Base-by-base conservation (phyloP, 2,113 vertebrate genomes). In the Paedocypris sp. region DNA sequence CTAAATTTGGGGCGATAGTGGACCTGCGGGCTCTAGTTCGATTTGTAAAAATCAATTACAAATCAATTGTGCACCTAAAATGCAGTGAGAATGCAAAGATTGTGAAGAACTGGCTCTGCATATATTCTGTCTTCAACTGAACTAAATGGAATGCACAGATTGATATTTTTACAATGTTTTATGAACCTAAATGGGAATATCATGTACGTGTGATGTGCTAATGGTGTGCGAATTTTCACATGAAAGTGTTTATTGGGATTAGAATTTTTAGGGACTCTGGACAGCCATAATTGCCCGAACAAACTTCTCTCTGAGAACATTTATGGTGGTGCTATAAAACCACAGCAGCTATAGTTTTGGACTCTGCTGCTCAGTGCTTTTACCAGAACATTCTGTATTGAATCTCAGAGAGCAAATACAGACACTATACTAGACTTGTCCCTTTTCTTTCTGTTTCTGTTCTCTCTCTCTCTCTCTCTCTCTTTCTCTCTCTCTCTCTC, bases 371-470 rank as follows among this genome's bases (percentile, higher is more conserved):
- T 53, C 31, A 22, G 7, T 9, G 16, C 22, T 43, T 38, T 57
- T 13, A 43, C 53, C 38, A 54, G 22, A 42, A 38, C 16, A 11
- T 4, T 25, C 7, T 1, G 4, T n/a, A n/a, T n/a, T n/a, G n/a
- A n/a, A n/a, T 43, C 54, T 43, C 39, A 31, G 25, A 10, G 12
- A 36, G 56, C 42, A 35, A 46, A 61, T 46, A 39, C 43, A 62
- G 18, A 49, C 43, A 57, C 62, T 58, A 42, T 43, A 36, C 43
- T 8, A 31, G 12, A 25, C 22, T 45, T 22, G 29, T 64, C 33
- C 35, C 33, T 36, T 58, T 64, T 56, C n/a, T 60, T 60, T 29
- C 47, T 59, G n/a, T n/a, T n/a, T n/a, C n/a, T 57, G 31, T 20
- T 36, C 36, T 42, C 23, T 49, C 28, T 52, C 47, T 10, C 23